A percentile compares a stretch with the other conserved stretches of the same genome.
Evolutionary conservation across 1,140 invertebrate genomes (phyloP).

Genomic region (Maconellicoccus hirsutus): DNA sequence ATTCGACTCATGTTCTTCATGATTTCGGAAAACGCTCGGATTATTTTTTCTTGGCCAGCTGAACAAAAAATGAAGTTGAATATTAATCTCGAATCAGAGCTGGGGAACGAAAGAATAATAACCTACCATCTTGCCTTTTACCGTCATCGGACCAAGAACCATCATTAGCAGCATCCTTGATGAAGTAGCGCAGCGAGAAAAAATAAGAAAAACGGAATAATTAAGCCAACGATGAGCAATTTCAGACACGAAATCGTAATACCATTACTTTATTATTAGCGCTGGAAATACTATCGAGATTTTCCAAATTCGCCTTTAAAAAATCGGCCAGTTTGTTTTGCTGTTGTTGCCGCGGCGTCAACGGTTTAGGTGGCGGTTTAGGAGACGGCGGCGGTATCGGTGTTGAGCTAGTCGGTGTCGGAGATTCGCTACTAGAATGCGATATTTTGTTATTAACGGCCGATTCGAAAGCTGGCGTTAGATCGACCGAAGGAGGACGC

Average conservation of each 20-base stretch:
- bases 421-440: background rate
- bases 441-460: constrained; percentile 4
- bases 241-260: constrained; percentile 10
- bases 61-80: constrained; percentile 26
- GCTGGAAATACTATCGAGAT: constrained; percentile 44
- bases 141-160: background rate
- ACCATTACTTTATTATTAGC: constrained; percentile 31
- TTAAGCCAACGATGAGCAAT: background rate
- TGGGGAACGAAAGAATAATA: constrained; percentile 2
- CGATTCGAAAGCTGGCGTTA: constrained; percentile 23
- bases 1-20: constrained; percentile 76
- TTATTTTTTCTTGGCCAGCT: constrained; percentile 65
- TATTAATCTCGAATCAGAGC: background rate
- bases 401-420: background rate
- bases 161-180: background rate
- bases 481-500: constrained; percentile 23
- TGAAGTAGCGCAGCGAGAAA: background rate
- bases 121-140: constrained; percentile 22
- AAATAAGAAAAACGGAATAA: background rate
- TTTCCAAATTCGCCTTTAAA: constrained; percentile 53
- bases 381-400: constrained; percentile 21
- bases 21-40: constrained; percentile 64
- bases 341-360: constrained; percentile 26
- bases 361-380: constrained; percentile 24
- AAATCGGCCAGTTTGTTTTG: constrained; percentile 48